phyloP scores from a whole-genome alignment of 2,113 vertebrate species.

The Eonycteris spelaea region DNA sequence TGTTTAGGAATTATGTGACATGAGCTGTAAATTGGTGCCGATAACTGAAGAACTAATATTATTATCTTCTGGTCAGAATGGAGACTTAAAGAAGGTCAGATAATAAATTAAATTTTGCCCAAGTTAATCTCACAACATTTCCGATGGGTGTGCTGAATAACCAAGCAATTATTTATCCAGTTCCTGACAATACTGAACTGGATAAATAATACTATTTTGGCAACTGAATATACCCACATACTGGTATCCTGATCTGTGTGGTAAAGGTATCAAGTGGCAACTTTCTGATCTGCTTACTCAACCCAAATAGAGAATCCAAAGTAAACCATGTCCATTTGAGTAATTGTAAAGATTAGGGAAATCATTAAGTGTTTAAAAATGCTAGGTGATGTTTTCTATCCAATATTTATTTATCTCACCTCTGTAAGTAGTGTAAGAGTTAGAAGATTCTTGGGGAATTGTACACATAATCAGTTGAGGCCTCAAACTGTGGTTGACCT shows the following conservation, averaged over 20 bases:
- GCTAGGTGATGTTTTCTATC: background rate
- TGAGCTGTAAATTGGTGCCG: background rate
- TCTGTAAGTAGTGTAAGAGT: background rate
- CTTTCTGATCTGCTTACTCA: background rate
- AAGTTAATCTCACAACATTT: background rate
- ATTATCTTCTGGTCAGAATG: background rate
- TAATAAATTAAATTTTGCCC: background rate
- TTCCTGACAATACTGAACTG: background rate
- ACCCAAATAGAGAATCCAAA: background rate
- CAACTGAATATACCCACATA: background rate
- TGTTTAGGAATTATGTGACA: background rate
- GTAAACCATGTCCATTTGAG: background rate
- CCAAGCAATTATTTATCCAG: background rate
- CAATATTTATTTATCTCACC: background rate
- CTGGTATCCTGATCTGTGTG: background rate
- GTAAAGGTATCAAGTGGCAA: background rate
- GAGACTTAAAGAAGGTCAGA: background rate
- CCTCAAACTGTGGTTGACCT: background rate
- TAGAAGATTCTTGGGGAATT: background rate
- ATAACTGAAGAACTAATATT: background rate
- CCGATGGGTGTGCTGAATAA: background rate
- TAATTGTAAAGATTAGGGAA: background rate
- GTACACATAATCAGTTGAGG: background rate
- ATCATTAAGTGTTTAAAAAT: background rate
- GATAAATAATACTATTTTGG: background rate